Evolutionary conservation across 2,888 invertebrate genomes (phyloP).

Genomic region (Beris morrisii): DNA sequence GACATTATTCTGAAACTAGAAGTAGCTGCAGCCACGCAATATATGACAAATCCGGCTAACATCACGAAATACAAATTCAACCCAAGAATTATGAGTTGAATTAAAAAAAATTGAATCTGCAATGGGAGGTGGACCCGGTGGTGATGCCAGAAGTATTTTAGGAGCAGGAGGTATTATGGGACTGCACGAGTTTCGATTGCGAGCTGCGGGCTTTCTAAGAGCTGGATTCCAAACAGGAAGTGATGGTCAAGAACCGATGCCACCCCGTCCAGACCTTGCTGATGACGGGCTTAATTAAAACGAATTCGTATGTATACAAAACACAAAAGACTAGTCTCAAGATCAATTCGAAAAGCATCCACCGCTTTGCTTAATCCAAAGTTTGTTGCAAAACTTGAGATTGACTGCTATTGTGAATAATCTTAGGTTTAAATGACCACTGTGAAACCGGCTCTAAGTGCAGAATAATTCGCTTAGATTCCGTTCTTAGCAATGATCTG

Average conservation of each 20-base stretch:
- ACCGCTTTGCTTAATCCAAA: no score
- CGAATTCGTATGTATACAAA: no score
- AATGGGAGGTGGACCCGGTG: constrained; percentile 47
- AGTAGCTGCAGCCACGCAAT: constrained; percentile 72
- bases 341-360: no score
- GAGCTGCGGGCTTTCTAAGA: constrained; percentile 50
- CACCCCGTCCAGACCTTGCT: constrained; percentile 59
- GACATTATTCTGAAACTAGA: constrained; percentile 61
- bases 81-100: constrained; percentile 79
- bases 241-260: constrained; percentile 49
- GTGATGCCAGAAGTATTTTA: constrained; percentile 42
- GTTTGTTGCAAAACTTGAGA: no score
- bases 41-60: constrained; percentile 80
- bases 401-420: no score
- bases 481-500: no score
- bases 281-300: constrained; percentile 69
- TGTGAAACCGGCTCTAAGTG: no score
- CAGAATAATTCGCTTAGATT: no score
- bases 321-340: no score
- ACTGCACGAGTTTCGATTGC: no score
- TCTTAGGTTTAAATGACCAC: no score
- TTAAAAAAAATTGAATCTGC: constrained; percentile 66
- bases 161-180: constrained; percentile 52
- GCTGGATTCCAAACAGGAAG: constrained; percentile 42
- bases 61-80: constrained; percentile 84